A percentile compares a stretch with the other conserved stretches of the same genome.
Evolutionary conservation across 2,797 vertebrate genomes (phyloP).

Genomic region (Rhynchotus rufescens): DNA sequence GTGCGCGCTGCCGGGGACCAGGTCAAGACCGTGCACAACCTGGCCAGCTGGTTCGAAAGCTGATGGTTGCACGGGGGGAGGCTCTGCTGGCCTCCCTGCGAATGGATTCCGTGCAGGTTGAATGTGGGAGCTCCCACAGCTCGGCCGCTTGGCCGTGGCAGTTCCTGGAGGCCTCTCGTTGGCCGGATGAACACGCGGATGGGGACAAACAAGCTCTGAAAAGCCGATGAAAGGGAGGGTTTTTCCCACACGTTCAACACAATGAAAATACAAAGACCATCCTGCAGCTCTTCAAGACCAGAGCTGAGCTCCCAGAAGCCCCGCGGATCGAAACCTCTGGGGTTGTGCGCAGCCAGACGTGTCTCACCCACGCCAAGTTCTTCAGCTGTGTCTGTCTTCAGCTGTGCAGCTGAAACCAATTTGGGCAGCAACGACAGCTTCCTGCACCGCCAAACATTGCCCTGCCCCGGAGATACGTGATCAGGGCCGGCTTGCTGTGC

Average conservation of each 20-base stretch:
- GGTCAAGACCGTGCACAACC: slow-evolving; percentile 68
- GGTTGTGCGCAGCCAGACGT: neutral
- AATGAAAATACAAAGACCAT: neutral
- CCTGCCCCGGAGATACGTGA: neutral
- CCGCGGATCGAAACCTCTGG: neutral
- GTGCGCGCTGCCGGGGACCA: slow-evolving; percentile 52
- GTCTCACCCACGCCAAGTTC: neutral
- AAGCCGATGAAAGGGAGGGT: neutral
- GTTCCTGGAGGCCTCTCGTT: neutral
- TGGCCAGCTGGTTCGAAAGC: slow-evolving; percentile 81
- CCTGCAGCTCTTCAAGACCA: neutral
- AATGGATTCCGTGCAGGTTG: rapidly evolving
- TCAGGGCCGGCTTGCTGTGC: neutral
- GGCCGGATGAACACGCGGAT: neutral
- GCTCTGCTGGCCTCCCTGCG: neutral
- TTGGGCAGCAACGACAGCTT: slow-evolving; percentile 28
- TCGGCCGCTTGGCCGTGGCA: rapidly evolving
- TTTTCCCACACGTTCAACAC: neutral
- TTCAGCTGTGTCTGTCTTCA: neutral
- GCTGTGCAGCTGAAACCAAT: slow-evolving; percentile 55
- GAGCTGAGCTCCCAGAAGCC: neutral
- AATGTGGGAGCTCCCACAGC: rapidly evolving
- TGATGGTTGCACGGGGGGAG: slow-evolving; percentile 27
- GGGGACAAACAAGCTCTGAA: neutral
- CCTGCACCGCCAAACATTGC: neutral